Conservation (phyloP, 1,140 invertebrate species). For the Aphidius ervi region DNA sequence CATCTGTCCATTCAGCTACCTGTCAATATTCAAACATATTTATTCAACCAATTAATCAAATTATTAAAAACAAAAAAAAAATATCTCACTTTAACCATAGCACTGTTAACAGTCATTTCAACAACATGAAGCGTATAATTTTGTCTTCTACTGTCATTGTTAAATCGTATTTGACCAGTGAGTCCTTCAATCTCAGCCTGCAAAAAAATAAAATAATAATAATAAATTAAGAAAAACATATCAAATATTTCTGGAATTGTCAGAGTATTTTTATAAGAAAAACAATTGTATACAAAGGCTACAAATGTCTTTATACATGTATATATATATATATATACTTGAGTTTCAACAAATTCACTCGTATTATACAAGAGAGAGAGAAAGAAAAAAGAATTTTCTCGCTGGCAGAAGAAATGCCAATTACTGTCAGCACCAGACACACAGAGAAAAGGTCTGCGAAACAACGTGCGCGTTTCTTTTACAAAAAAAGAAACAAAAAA, state of each 20-base stretch:
- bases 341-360: not conserved
- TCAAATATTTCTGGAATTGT: not conserved
- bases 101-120: slow-evolving; percentile 86
- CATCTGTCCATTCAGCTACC: slow-evolving; percentile 92
- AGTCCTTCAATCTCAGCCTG: slow-evolving; percentile 89
- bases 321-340: slow-evolving; percentile 8
- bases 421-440: slow-evolving; percentile 43
- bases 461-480: slow-evolving; percentile 13
- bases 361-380: not conserved
- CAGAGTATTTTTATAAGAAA: not conserved
- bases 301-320: not conserved
- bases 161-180: slow-evolving; percentile 85
- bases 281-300: not conserved
- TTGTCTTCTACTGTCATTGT: slow-evolving; percentile 76
- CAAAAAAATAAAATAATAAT: slow-evolving; percentile 19
- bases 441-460: slow-evolving; percentile 27
- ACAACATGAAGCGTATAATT: slow-evolving; percentile 92
- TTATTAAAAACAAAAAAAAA: not conserved
- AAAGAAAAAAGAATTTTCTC: slow-evolving; percentile 29
- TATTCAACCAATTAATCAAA: not conserved
- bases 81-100: slow-evolving; percentile 71
- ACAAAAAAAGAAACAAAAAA: slow-evolving; percentile 9
- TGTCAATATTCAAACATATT: slow-evolving; percentile 34
- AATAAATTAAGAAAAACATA: too few relatives aligned
- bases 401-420: slow-evolving; percentile 41